Evolutionary conservation across 2,113 vertebrate genomes (phyloP).

Genomic region (Crotalus viridis): DNA sequence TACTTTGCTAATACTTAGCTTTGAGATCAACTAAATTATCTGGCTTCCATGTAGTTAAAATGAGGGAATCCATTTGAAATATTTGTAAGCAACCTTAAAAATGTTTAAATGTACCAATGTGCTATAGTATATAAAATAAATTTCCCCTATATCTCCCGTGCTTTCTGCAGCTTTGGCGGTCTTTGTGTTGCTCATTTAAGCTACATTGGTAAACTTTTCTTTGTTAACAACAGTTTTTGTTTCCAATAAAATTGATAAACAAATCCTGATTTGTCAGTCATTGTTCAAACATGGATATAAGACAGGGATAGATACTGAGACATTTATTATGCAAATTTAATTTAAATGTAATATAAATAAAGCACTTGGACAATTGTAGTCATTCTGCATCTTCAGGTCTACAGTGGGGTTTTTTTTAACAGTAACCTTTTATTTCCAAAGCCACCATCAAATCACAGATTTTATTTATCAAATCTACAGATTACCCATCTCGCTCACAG

Average conservation of each 20-base stretch:
- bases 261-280: slow-evolving; percentile 16
- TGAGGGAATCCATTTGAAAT: slow-evolving; percentile 52
- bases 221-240: slow-evolving; percentile 5
- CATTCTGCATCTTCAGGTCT: background rate
- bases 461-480: background rate
- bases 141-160: slow-evolving; percentile 46
- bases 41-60: slow-evolving; percentile 58
- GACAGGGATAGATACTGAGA: background rate
- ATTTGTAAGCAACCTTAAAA: slow-evolving; percentile 61
- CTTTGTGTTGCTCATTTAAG: slow-evolving; percentile 9
- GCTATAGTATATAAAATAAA: slow-evolving; percentile 61
- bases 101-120: slow-evolving; percentile 65
- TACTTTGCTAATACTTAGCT: slow-evolving; percentile 49
- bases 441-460: background rate
- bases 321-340: background rate
- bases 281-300: background rate
- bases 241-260: slow-evolving; percentile 31
- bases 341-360: background rate
- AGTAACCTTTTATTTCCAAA: background rate
- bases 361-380: background rate
- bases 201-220: background rate
- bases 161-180: slow-evolving; percentile 28
- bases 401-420: background rate
- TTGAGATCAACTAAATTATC: slow-evolving; percentile 57
- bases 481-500: background rate